Evolutionary conservation across 2,797 vertebrate genomes (phyloP), one percentile per base, ranked within the genome.

Genomic region (Apodemus agrarius): DNA sequence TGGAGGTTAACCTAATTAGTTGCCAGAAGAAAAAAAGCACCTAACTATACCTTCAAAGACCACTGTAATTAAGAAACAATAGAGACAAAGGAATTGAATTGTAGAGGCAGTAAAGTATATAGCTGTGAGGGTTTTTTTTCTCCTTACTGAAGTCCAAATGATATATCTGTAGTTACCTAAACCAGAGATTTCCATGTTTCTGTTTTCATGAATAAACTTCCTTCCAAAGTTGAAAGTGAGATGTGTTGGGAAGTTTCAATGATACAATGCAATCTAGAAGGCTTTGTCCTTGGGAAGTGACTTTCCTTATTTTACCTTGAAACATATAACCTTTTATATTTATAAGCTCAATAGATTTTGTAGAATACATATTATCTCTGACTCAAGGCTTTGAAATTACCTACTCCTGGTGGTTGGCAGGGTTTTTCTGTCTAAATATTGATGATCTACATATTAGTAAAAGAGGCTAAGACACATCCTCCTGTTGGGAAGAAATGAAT

Each of bases 31-130:
- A 95, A 96, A 43, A 14, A 80, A 4, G 0, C 67, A 87, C 91
- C 89, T 93, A 67, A 92, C 37, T 37, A n/a, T 34, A 43, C 40
- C 94, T 95, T 86, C 46, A 93, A 96, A 94, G 16, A 43, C 29
- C 0, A 40, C 59, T 92, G 94, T 94, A 96, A 97, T 95, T 94
- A 91, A 65, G 91, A 89, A 86, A 69, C 34, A 94, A 82, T 93
- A 88, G 1, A 2, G 40, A 90, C 46, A 76, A 89, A 54, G n/a
- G 49, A 65, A 21, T 94, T 8, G 90, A 96, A 84, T 37, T 92
- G 17, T 78, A 13, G 21, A 93, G 89, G 26, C 59, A 87, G 31
- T 34, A 46, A 61, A 74, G 19, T 91, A 89, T 93, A 91, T 89
- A 84, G 34, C 7, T 6, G 37, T 72, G 6, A 83, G 49, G 67